Evolutionary conservation across 2,888 invertebrate species (phyloP).

Genomic region (Torymus texanus): DNA sequence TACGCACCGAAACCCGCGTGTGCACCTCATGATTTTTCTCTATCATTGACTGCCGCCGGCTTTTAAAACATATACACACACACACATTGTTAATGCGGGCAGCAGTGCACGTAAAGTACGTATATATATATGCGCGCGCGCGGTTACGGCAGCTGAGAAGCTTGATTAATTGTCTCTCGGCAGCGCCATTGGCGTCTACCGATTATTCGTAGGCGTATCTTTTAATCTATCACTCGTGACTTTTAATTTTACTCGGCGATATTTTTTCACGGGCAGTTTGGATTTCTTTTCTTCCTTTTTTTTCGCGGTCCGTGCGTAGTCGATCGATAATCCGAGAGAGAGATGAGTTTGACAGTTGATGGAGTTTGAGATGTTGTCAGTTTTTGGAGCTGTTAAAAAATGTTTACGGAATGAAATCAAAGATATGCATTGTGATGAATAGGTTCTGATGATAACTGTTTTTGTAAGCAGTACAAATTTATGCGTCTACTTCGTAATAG

Average conservation of each 20-base stretch:
- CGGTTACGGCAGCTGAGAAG: conserved; percentile 47
- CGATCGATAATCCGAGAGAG: conserved; percentile 24
- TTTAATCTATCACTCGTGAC: conserved; percentile 50
- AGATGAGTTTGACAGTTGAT: too few species aligned
- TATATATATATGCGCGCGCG: too few species aligned
- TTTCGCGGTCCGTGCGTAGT: conserved; percentile 6
- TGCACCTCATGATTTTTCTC: conserved; percentile 53
- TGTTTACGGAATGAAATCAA: too few species aligned
- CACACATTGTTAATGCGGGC: conserved; percentile 29
- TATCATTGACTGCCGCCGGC: conserved; percentile 32
- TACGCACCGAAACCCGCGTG: too few species aligned
- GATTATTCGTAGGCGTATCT: conserved; percentile 50
- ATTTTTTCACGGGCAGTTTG: too few species aligned
- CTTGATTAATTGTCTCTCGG: conserved; percentile 49
- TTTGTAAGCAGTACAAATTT: too few species aligned
- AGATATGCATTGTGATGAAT: too few species aligned
- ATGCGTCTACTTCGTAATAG: too few species aligned
- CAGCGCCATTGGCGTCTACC: conserved; percentile 26
- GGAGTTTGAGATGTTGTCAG: too few species aligned
- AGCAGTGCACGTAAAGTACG: conserved; percentile 11
- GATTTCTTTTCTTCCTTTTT: conserved; percentile 22
- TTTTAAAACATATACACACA: conserved; percentile 10
- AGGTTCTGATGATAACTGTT: too few species aligned
- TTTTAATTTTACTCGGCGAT: conserved; percentile 33
- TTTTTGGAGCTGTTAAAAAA: too few species aligned